Evolutionary conservation across 1,140 invertebrate species (phyloP), one percentile per base, ranked within the genome.

Genomic region (Papilio dardanus): DNA sequence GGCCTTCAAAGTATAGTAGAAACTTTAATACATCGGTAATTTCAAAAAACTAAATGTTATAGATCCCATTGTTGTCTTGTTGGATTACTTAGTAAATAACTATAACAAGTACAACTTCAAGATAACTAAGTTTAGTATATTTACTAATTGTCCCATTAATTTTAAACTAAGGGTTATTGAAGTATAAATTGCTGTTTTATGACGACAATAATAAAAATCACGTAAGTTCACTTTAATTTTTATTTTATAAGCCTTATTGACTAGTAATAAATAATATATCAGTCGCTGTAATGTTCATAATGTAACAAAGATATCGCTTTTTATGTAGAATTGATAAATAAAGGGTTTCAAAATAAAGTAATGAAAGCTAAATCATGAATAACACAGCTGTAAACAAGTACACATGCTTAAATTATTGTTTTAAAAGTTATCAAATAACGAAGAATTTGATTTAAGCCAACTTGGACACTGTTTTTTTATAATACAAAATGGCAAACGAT

Each of bases 181-280:
- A n/a, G 10, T n/a, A 19, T 1, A 31, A 37, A 40, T 19, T 35
- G 16, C 3, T 3, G 33, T 68, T 24, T 37, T 5, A 37, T 37
- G 35, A 12, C n/a, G 10, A 68, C 10, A 68, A 69, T 21, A 69
- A 40, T 37, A 12, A 37, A 69, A 69, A 10, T 69, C 37, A 69
- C 42, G 4, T 24, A n/a, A 14, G 42, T 46, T 19, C n/a, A n/a
- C n/a, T 58, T 74, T 74, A n/a, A 62, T 35, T 74, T 66, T 68
- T 54, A 68, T 75, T 68, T 75, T 68, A 68, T 76, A 58, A 16
- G 50, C n/a, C 75, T 76, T 76, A 76, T 4, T 62, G 35, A 37
- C 75, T 76, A 76, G 28, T 76, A 76, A 76, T 76, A 76, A 76
- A 76, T 76, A 76, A 71, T 31, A 46, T 76, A 35, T 71, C 75